Evolutionary conservation across 2,797 vertebrate species (phyloP).

Genomic region (Neoniphon sammara): DNA sequence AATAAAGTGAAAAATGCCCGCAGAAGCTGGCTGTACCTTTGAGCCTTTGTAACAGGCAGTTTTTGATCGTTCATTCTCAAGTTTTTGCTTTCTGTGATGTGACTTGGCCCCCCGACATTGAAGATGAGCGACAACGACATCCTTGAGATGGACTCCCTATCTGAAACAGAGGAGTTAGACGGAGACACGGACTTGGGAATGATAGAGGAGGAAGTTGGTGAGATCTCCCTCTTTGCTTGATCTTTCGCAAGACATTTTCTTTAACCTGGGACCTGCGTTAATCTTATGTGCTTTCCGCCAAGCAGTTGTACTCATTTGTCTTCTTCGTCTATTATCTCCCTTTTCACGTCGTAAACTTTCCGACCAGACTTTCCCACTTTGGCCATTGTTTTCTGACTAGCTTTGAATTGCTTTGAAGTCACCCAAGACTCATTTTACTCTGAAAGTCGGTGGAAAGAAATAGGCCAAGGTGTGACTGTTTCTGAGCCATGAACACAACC

Average conservation of each 20-base stretch:
- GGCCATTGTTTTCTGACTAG: too few relatives aligned
- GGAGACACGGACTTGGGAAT: slow-evolving; percentile 52
- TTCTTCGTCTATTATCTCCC: too few relatives aligned
- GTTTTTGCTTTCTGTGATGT: background rate
- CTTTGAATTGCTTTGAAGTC: too few relatives aligned
- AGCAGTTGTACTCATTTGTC: too few relatives aligned
- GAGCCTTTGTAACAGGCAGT: background rate
- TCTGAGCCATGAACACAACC: background rate
- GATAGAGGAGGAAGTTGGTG: slow-evolving; percentile 73
- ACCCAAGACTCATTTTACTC: too few relatives aligned
- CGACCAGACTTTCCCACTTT: too few relatives aligned
- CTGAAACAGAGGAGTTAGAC: slow-evolving; percentile 54
- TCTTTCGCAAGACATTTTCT: background rate
- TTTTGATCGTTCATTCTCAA: too few relatives aligned
- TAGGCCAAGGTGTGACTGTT: background rate
- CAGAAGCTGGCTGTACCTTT: background rate
- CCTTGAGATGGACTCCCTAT: slow-evolving; percentile 73
- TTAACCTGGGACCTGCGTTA: background rate
- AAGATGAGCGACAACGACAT: slow-evolving; percentile 69
- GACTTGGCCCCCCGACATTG: background rate
- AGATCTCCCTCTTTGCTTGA: slow-evolving; percentile 32
- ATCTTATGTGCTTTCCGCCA: too few relatives aligned
- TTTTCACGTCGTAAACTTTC: too few relatives aligned
- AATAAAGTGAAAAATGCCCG: slow-evolving; percentile 14
- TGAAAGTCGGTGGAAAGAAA: too few relatives aligned